Conservation (phyloP, 1,140 invertebrate genomes). For the Latrodectus geometricus region DNA sequence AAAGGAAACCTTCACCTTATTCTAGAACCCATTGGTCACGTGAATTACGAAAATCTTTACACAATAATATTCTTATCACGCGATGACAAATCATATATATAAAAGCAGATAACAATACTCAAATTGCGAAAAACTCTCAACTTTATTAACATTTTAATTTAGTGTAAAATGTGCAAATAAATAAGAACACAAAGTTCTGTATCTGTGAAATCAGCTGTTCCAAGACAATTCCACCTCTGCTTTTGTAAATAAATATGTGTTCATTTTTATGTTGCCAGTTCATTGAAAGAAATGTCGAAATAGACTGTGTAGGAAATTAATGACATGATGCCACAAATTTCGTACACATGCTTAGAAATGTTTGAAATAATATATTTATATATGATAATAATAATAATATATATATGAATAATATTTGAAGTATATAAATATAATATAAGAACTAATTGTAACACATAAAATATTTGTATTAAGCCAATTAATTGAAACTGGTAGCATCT, state of each 20-base stretch:
- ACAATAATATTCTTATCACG: conserved; percentile 9
- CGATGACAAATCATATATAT: background rate
- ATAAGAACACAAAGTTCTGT: background rate
- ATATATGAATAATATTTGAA: no score
- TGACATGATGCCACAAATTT: no score
- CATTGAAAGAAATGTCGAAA: no score
- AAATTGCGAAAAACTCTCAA: background rate
- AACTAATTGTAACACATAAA: no score
- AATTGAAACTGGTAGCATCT: no score
- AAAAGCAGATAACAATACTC: background rate
- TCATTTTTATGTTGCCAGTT: background rate
- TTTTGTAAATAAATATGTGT: background rate
- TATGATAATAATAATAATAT: no score
- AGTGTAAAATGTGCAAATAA: background rate
- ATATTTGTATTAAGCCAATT: no score
- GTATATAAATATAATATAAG: no score
- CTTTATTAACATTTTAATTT: background rate
- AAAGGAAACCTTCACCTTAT: conserved; percentile 17
- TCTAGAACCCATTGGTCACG: conserved; percentile 60
- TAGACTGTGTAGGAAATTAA: no score
- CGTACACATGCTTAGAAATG: no score
- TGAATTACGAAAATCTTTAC: conserved; percentile 12
- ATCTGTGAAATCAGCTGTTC: background rate
- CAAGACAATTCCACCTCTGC: background rate
- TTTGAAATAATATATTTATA: no score